Evolutionary conservation across 1,140 invertebrate genomes (phyloP), one percentile per base, ranked within the genome.

Genomic region (Hypothenemus hampei): DNA sequence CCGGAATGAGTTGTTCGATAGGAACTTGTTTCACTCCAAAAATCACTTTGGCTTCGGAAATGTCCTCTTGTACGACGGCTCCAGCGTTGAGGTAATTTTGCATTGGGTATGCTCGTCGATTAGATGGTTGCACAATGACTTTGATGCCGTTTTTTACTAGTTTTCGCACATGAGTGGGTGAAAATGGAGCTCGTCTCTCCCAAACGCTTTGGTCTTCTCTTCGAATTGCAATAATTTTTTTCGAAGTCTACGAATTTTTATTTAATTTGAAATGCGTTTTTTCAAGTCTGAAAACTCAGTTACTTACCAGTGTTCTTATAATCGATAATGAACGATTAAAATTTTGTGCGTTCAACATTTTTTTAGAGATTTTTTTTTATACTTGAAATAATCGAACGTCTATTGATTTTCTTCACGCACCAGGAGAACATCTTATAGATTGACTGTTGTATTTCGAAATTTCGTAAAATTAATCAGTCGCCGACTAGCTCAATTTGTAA

Each of bases 1-100:
- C 87, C 0, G 94, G 91, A 48, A 98, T 85, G 0, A 99, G 73
- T 0, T 86, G 77, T 70, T 99, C 97, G 7, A 97, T 82, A 0
- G 97, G 96, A 1, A 96, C 91, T 76, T 97, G 92, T 67, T 99
- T 99, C 0, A 99, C 96, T 0, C 96, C 97, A 64, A 98, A 93
- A 43, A 99, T 96, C 0, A 99, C 85, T 3, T 85, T 87, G 0
- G 96, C 94, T 65, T 97, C 91, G 60, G 87, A 91, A 22, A 99
- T 93, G 66, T 99, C 97, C 72, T 99, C 97, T 69, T 95, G 89
- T 18, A 98, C 81, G 0, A 86, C 76, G 0, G 96, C 97, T 6
- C 97, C 97, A 13, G 87, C 85, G 64, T 85, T 84, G 48, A 86
- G 77, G 71, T 97, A 97, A 0, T 89, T 81, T 79, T 95, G 89